Base-by-base conservation (phyloP, 2,797 vertebrate species). In the Neostethus bicornis region DNA sequence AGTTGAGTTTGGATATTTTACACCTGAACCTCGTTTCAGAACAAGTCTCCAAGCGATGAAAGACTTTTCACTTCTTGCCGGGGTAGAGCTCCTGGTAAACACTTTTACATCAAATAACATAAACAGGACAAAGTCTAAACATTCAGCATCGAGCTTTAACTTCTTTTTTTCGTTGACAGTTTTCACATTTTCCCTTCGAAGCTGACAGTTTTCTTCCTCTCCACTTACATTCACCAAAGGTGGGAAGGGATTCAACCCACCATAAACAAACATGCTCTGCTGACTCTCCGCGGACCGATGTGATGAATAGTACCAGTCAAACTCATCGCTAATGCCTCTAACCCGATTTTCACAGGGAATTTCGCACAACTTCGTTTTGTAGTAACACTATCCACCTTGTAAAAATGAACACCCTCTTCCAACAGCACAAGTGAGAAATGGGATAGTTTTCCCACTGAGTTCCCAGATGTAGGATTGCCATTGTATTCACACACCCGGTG, bases 371-470 rank as follows among this genome's bases (percentile, higher is more conserved):
- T 89, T 80, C 73, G 67, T 87, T 84, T 81, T 4, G 70, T 69
- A 75, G 89, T 89, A 91, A 92, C 85, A 89, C 85, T 66, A 91
- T 87, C 84, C 85, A 75, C 79, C 85, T 85, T 83, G 81, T 85
- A 79, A 84, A 88, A 87, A 87, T 78, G 83, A 87, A 83, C 86
- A 89, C 86, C 81, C 79, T 85, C 72, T 66, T 68, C 77, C 52
- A 73, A 85, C 75, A 79, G 85, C 84, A 77, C 83, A 80, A 85
- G 82, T 86, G 85, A 88, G 88, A 89, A 87, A 88, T 82, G 68
- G 71, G 83, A 85, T 76, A 77, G 80, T 86, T 85, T 90, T 88
- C 90, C 85, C 89, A 91, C 88, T 87, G 90, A 89, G 89, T 90
- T 90, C 81, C 85, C 87, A 87, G 86, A 89, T 87, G 85, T 83